Conservation (phyloP, 2,113 vertebrate genomes). For the Labeo catla region DNA sequence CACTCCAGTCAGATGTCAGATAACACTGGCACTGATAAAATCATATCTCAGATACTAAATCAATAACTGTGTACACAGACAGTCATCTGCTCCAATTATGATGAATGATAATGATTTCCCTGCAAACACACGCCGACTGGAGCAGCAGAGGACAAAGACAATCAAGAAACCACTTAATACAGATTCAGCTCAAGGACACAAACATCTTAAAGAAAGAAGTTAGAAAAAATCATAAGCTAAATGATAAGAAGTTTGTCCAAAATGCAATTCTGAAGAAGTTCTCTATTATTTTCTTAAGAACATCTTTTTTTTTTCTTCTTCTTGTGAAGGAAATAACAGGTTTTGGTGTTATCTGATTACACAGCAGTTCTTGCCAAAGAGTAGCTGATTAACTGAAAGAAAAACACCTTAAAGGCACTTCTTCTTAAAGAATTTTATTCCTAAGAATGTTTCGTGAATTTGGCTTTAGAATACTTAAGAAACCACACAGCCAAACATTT, state of each 20-base stretch:
- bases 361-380: neutral
- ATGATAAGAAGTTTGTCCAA: neutral
- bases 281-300: neutral
- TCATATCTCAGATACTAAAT: conserved; percentile 11
- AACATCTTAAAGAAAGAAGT: neutral
- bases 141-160: neutral
- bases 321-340: neutral
- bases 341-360: neutral
- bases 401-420: neutral
- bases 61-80: conserved; percentile 1
- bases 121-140: neutral
- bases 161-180: neutral
- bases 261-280: neutral
- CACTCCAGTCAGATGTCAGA: neutral
- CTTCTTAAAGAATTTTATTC: neutral
- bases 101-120: neutral
- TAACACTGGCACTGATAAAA: neutral
- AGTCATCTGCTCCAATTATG: neutral
- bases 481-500: too few relatives aligned
- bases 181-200: neutral
- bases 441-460: neutral
- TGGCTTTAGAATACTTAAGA: too few relatives aligned
- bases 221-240: neutral
- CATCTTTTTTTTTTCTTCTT: neutral
- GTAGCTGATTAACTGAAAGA: neutral